Evolutionary conservation across 2,888 invertebrate species (phyloP), one percentile per base, ranked within the genome.

Genomic region (Galerucella pusilla): DNA sequence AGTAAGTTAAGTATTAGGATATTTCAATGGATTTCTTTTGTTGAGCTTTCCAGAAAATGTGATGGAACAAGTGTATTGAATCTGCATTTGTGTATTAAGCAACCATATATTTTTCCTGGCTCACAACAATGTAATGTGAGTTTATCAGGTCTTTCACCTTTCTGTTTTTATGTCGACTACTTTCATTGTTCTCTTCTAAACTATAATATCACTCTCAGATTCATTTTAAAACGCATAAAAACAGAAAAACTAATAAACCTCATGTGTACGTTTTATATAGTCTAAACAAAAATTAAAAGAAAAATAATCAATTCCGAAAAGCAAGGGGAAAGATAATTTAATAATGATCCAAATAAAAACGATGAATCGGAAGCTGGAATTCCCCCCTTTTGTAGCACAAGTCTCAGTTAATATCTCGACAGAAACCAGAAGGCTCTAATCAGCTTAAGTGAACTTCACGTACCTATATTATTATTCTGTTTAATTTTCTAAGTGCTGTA

Each of bases 371-470:
- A 79, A 79, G 76, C 75, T 73, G 73, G 14, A 54, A 77, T 77
- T 81, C 81, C 79, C 81, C 80, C 80, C 80, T 79, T 79, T 75
- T 72, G 49, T 67, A 78, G 79, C 76, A 75, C 78, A 79, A 82
- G 82, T 81, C 81, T 80, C 77, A 81, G 77, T 77, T 77, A 79
- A 79, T 81, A 80, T 82, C 81, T 76, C 60, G 83, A 83, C 76
- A 83, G 76, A 82, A 83, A 83, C 79, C 83, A 83, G 83, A 83
- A 82, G 79, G 76, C 70, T 74, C 71, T 82, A 82, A 82, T 82
- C 81, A 80, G 79, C 81, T 81, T 60, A 80, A 82, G 81, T 81
- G 81, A 80, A 79, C 74, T 77, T 69, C 64, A 70, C 46, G 64
- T 64, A 68, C 74, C 72, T 73, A 71, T 42, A 59, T 42, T 71